Evolutionary conservation across 1,140 invertebrate genomes (phyloP).

Genomic region (Acromyrmex charruanus): DNA sequence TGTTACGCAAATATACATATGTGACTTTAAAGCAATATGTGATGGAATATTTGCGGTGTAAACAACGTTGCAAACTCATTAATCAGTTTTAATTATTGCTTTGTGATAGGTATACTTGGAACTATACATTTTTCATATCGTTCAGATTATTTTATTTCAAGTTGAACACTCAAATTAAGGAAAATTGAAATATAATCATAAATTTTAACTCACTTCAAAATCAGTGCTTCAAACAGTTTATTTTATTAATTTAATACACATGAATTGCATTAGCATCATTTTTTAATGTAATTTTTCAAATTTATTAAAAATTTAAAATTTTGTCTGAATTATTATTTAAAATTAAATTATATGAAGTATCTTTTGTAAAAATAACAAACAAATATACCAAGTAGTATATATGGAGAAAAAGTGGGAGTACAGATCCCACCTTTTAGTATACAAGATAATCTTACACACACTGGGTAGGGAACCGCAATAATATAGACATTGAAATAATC

Average conservation of each 20-base stretch:
- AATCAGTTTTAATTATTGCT: conserved; percentile 39
- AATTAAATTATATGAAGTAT: background rate
- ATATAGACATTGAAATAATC: conserved; percentile 25
- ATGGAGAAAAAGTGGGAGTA: conserved; percentile 22
- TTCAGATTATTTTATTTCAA: conserved; percentile 15
- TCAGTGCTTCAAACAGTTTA: background rate
- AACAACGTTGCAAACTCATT: conserved; percentile 1
- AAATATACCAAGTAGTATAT: background rate
- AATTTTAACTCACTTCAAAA: background rate
- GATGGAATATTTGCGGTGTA: background rate
- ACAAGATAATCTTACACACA: background rate
- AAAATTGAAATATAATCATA: background rate
- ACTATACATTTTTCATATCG: conserved; percentile 33
- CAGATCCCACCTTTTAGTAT: conserved; percentile 51
- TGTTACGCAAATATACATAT: too few relatives aligned
- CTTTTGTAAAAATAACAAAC: background rate
- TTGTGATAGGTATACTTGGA: background rate
- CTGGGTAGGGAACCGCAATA: conserved; percentile 5
- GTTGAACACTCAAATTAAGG: background rate
- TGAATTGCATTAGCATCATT: too few relatives aligned
- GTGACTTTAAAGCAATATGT: background rate
- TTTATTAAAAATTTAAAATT: background rate
- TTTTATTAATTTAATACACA: background rate
- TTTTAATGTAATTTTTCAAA: background rate
- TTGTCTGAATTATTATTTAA: too few relatives aligned